Base-by-base conservation (phyloP, 2,888 invertebrate species). In the Lapara coniferarum region DNA sequence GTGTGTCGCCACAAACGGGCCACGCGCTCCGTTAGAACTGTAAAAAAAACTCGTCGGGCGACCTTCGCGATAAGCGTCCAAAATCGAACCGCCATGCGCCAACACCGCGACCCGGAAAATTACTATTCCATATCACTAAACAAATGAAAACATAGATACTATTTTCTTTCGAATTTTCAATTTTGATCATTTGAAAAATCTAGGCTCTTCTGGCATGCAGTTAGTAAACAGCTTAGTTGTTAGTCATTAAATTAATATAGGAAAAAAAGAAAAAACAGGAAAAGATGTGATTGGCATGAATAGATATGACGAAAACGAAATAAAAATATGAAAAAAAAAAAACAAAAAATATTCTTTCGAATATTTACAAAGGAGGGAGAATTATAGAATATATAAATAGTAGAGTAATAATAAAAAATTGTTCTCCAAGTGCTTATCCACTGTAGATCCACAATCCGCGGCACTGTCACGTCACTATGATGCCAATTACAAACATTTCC, bases 221-320 rank as follows among this genome's bases (percentile, higher is more conserved):
- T 90, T 89, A 91, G 85, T 87, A 79, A 78, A 79, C 81, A 81
- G 85, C 76, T 75, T 73, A 77, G 76, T 74, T 71, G 80, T 83
- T 84, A 84, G 75, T 79, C 71, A 76, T 46, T 46, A 74, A 77
- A 74, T 78, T 70, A 77, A 74, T 75, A 67, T 77, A 71, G 75
- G 73, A 74, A 74, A 72, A 72, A 73, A 76, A 81, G 78, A 81
- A 80, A 83, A 79, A 79, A 78, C 82, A 85, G 85, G 86, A 85
- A 89, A 85, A 87, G 83, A 89, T 92, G 92, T 91, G 89, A 92
- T 93, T 93, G 93, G 93, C 93, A 93, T 90, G 89, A 89, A 91
- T 88, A 89, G 88, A 87, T 84, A 78, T 78, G 77, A 71, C 75
- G 76, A 74, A 78, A 78, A 82, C 77, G 82, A 77, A 77, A 25